Percentiles rank a stretch among this genome's conserved stretches.
phyloP scores from a whole-genome alignment of 1,140 invertebrate genomes.

The Cherax quadricarinatus region DNA sequence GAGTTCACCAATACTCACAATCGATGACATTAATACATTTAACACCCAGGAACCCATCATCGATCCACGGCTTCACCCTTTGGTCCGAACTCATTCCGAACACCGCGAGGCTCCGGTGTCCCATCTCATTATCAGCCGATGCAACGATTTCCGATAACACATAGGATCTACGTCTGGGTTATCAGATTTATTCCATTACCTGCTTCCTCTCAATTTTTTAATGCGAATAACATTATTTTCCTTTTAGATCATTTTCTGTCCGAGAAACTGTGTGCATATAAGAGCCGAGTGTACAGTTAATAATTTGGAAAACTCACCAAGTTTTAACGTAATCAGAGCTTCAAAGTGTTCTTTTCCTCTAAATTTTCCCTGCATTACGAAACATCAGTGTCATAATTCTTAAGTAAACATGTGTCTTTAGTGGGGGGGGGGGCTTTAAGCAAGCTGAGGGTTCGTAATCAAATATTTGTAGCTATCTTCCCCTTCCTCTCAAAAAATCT shows the following conservation, averaged over 20 bases:
- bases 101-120: constrained; percentile 23
- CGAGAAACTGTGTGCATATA: constrained; percentile 17
- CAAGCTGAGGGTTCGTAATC: too few species aligned
- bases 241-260: constrained; percentile 16
- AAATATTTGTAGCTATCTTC: too few species aligned
- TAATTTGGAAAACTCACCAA: constrained; percentile 2
- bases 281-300: not conserved
- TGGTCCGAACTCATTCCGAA: constrained; percentile 38
- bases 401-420: too few species aligned
- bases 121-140: constrained; percentile 41
- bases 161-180: constrained; percentile 9
- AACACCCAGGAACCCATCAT: constrained; percentile 43
- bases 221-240: constrained; percentile 17
- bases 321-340: constrained; percentile 23
- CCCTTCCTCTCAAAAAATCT: too few species aligned
- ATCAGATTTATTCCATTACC: constrained; percentile 32
- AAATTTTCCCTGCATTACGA: too few species aligned
- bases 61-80: constrained; percentile 29
- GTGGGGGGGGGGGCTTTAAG: too few species aligned
- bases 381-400: too few species aligned
- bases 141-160: constrained; percentile 44
- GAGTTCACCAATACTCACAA: constrained; percentile 22
- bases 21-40: constrained; percentile 50
- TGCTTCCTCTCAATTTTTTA: constrained; percentile 43
- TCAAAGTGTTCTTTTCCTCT: not conserved